Conservation (phyloP, 37 sponge, comb jelly and placozoan species). For the Spongilla lacustris region DNA sequence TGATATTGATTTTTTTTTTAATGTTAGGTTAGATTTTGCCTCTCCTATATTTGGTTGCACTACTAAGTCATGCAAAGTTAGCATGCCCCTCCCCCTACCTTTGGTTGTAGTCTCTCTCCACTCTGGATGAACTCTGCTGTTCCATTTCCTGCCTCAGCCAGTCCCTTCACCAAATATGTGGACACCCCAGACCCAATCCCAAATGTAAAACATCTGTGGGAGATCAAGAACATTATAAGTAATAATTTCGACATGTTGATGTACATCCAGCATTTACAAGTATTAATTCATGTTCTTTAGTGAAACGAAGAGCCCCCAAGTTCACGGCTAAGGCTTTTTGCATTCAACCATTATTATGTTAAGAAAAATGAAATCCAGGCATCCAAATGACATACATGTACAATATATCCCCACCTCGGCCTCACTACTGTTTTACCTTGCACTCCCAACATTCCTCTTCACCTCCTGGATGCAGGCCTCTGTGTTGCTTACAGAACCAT, state of each 20-base stretch:
- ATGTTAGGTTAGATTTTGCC: too few species aligned
- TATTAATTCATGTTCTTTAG: too few species aligned
- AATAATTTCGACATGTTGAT: too few species aligned
- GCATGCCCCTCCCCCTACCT: constrained; percentile 28
- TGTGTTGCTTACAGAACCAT: constrained; percentile 80
- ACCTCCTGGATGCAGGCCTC: constrained; percentile 52
- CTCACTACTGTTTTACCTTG: too few species aligned
- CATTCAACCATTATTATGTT: too few species aligned
- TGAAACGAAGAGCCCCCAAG: too few species aligned
- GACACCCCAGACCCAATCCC: constrained; percentile 92
- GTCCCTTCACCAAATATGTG: constrained; percentile 78
- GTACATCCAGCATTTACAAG: too few species aligned
- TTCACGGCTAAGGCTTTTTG: neutral
- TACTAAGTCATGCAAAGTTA: neutral
- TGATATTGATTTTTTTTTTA: too few species aligned
- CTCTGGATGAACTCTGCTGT: constrained; percentile 71
- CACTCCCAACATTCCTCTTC: constrained; percentile 27
- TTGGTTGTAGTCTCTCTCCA: constrained; percentile 82
- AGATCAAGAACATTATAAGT: neutral
- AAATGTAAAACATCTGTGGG: constrained; percentile 52
- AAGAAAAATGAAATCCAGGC: too few species aligned
- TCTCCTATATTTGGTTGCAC: too few species aligned
- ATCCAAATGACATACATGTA: too few species aligned
- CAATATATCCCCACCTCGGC: neutral
- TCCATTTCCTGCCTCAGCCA: constrained; percentile 74